Evolutionary conservation across 2,888 invertebrate genomes (phyloP).

Genomic region (Sycophila texana): DNA sequence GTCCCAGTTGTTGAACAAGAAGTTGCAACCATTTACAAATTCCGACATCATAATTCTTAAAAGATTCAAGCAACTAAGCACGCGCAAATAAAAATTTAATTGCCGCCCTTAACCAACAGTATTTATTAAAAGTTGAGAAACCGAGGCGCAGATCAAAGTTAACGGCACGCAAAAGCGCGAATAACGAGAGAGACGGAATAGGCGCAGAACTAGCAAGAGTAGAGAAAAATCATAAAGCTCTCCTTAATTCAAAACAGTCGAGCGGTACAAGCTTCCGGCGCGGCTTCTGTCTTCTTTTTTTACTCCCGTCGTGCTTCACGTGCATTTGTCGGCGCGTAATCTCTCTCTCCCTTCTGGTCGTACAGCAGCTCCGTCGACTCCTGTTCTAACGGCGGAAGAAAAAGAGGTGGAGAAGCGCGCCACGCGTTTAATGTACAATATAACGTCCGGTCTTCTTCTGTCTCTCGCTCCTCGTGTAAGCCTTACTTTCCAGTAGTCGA

Average conservation of each 20-base stretch:
- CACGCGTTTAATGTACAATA: slow-evolving; percentile 61
- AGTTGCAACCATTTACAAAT: too few relatives aligned
- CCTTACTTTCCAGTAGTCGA: background rate
- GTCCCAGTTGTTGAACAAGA: too few relatives aligned
- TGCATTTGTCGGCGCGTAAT: slow-evolving; percentile 36
- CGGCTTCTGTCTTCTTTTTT: slow-evolving; percentile 1
- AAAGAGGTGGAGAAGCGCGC: slow-evolving; percentile 47
- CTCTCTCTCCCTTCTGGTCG: background rate
- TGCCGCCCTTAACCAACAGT: too few relatives aligned
- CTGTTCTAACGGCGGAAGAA: background rate
- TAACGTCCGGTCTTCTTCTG: slow-evolving; percentile 69
- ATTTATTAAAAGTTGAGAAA: too few relatives aligned
- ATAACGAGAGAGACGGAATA: background rate
- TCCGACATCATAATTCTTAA: too few relatives aligned
- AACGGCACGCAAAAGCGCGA: background rate
- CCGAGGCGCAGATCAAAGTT: background rate
- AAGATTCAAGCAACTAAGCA: too few relatives aligned
- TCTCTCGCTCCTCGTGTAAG: slow-evolving; percentile 27
- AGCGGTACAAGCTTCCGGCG: slow-evolving; percentile 39
- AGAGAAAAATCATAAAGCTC: slow-evolving; percentile 32
- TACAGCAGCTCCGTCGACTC: background rate
- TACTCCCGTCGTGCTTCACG: slow-evolving; percentile 8
- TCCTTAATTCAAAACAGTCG: slow-evolving; percentile 55
- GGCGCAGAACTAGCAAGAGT: background rate
- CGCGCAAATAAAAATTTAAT: too few relatives aligned